A percentile compares a stretch with the other conserved stretches of the same genome.
Evolutionary conservation across 1,140 invertebrate species (phyloP).

Genomic region (Chironomus striatipennis): DNA sequence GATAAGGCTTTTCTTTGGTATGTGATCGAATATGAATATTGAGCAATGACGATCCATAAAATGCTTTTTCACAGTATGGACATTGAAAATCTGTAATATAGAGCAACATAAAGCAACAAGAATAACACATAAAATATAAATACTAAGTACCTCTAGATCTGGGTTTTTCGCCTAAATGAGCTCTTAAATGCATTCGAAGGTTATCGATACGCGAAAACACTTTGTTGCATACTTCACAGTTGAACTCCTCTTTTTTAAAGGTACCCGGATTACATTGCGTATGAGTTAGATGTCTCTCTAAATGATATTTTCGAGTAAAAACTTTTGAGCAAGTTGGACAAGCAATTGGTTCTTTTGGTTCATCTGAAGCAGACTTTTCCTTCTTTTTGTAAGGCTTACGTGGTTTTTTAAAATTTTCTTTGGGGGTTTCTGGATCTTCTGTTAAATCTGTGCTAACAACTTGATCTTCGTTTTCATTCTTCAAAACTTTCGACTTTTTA

Average conservation of each 20-base stretch:
- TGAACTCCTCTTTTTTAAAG: conserved; percentile 29
- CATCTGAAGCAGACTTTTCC: background rate
- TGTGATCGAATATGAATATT: conserved; percentile 61
- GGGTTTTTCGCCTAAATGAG: conserved; percentile 57
- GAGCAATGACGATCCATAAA: conserved; percentile 55
- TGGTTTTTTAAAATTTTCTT: background rate
- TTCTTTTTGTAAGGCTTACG: background rate
- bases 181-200: conserved; percentile 62
- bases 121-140: too few species aligned
- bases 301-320: conserved; percentile 66
- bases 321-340: conserved; percentile 49
- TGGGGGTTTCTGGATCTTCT: background rate
- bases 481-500: background rate
- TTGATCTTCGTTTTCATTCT: background rate
- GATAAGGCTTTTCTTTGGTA: conserved; percentile 47
- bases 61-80: conserved; percentile 58
- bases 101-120: too few species aligned
- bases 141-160: conserved; percentile 44
- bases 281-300: conserved; percentile 63
- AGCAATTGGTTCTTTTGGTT: conserved; percentile 32
- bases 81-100: conserved; percentile 46
- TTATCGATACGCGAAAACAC: conserved; percentile 68
- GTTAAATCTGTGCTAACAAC: background rate
- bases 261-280: conserved; percentile 53
- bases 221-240: conserved; percentile 58